Evolutionary conservation across 2,113 vertebrate species (phyloP), one percentile per base, ranked within the genome.

Genomic region (Nibea albiflora): DNA sequence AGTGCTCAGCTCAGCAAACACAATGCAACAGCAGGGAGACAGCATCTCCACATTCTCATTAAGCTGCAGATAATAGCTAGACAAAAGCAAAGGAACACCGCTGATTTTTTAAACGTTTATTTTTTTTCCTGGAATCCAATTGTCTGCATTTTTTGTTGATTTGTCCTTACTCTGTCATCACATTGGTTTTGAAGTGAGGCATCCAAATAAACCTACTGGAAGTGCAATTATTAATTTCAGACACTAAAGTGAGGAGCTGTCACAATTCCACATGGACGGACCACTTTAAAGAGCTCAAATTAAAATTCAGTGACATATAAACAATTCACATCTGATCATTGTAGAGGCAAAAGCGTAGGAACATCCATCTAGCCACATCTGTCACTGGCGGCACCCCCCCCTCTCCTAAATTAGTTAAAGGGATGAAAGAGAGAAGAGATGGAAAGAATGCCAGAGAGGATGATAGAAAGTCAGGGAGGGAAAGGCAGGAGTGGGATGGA

Each of bases 1-100:
- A 54, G 79, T 73, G 82, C 85, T 90, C 86, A 86, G 76, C 69
- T 81, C 85, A 86, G 85, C 85, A 86, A 88, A 85, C 89, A 90
- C 90, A 92, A 88, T 89, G 83, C 69, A 89, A 78, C 85, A 88
- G 87, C 83, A 78, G 78, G 84, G 77, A 85, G 57, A 78, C 50
- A 65, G 75, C 78, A 76, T 84, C 81, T 87, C 85, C 74, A 47
- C 68, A 56, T 74, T 85, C 83, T 88, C 78, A 88, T 89, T 90
- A 91, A 79, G 63, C 83, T 85, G 81, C 69, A 79, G 64, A 87
- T 89, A 78, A 91, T 76, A 68, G 47, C 66, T 11, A 35, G 61
- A 90, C 66, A 80, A 84, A 85, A 85, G 46, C 62, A 79, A 42
- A 77, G 56, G 19, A 24, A 50, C 28, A 64, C 46, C 78, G 35